Percentiles rank a stretch among this genome's conserved stretches.
Evolutionary conservation across 2,113 vertebrate genomes (phyloP).

Genomic region (Alaudala cheleensis): DNA sequence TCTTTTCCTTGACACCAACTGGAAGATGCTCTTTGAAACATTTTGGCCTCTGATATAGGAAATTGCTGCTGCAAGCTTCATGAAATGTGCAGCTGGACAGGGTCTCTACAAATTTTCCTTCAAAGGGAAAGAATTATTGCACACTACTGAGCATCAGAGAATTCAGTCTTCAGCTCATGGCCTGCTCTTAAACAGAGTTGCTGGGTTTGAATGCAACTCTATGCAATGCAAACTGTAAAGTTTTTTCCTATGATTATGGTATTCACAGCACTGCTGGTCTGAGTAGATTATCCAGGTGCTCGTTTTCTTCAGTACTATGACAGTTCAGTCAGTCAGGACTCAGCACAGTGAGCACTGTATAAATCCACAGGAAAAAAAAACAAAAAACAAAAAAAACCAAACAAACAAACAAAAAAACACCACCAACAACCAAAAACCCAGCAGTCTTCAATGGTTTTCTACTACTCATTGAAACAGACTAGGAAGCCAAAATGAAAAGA

Average conservation of each 20-base stretch:
- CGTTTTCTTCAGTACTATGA: neutral
- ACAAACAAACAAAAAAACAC: too few species aligned
- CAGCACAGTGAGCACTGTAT: neutral
- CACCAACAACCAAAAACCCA: neutral
- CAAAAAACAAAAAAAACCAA: neutral
- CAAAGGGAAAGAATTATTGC: neutral
- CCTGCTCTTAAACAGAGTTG: neutral
- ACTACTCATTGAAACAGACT: neutral
- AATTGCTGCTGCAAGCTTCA: neutral
- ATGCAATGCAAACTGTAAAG: neutral
- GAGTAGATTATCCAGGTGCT: neutral
- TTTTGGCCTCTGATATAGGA: neutral
- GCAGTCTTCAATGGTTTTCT: neutral
- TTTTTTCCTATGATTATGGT: neutral
- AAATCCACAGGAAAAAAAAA: neutral
- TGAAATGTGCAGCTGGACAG: neutral
- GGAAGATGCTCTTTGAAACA: neutral
- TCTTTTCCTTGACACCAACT: neutral
- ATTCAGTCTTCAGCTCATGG: neutral
- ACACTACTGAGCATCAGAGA: neutral
- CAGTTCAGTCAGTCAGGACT: neutral
- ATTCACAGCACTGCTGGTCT: neutral
- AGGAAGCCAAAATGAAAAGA: neutral
- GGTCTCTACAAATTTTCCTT: neutral
- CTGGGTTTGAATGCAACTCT: neutral